Conservation (phyloP, 2,888 invertebrate species). For the Lasioglossum marginatum region DNA sequence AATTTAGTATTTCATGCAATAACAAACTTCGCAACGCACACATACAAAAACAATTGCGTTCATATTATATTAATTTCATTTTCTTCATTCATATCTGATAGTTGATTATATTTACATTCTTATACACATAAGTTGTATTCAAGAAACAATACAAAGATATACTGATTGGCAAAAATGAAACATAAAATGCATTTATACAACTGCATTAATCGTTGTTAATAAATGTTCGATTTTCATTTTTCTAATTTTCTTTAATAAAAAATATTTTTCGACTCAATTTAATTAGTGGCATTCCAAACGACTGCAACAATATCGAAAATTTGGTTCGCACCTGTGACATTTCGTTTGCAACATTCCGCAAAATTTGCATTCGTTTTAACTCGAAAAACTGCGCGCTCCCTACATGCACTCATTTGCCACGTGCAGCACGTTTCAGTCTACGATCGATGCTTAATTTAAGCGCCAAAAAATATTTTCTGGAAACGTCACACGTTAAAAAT, state of each 20-base stretch:
- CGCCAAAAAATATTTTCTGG: neutral
- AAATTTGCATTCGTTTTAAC: slow-evolving; percentile 1
- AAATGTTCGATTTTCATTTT: neutral
- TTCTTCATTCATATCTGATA: too few species aligned
- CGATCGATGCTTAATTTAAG: neutral
- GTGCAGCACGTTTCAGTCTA: neutral
- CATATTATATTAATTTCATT: too few species aligned
- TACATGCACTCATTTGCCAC: neutral
- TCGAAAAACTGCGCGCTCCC: neutral
- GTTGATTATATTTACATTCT: too few species aligned
- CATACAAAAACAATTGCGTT: too few species aligned
- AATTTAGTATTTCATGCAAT: neutral
- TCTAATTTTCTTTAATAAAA: too few species aligned
- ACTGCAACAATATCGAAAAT: neutral
- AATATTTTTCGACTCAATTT: neutral
- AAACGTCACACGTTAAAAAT: neutral
- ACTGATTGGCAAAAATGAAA: neutral
- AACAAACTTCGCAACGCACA: neutral
- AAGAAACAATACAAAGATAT: neutral
- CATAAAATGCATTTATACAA: too few species aligned
- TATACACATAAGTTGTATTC: too few species aligned
- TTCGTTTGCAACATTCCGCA: neutral
- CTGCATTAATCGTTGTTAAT: neutral
- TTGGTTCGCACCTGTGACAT: neutral
- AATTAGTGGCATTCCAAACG: neutral